Percentiles rank a stretch among this genome's conserved stretches.
These are phyloP conservation scores for Coelopa frigida DNA, from an alignment of 1,140 invertebrate species.

Conservation along the genomic window DNA sequence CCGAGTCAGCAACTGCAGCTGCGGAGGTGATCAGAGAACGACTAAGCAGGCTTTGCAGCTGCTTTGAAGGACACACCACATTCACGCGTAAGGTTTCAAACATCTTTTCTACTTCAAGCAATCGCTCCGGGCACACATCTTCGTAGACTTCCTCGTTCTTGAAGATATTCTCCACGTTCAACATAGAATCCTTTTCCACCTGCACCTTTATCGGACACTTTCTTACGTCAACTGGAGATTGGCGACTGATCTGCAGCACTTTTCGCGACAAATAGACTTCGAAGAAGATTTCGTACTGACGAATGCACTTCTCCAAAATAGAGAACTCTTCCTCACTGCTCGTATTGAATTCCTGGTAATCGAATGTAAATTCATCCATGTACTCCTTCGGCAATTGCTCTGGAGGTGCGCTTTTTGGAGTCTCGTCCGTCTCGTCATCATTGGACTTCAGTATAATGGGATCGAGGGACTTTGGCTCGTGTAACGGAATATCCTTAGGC, in stretches of 20 bases:
- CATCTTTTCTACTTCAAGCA: slow-evolving; percentile 33
- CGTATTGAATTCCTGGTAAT: slow-evolving; percentile 12
- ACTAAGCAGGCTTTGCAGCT: slow-evolving; percentile 32
- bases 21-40: slow-evolving; percentile 15
- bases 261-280: slow-evolving; percentile 37
- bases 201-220: slow-evolving; percentile 32
- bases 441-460: not conserved
- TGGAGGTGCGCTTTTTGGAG: slow-evolving; percentile 31
- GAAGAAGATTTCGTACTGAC: slow-evolving; percentile 59
- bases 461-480: slow-evolving; percentile 2
- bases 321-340: slow-evolving; percentile 39
- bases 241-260: slow-evolving; percentile 23
- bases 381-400: slow-evolving; percentile 17
- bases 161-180: slow-evolving; percentile 27
- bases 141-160: slow-evolving; percentile 33
- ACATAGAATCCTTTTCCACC: slow-evolving; percentile 22
- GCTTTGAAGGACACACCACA: slow-evolving; percentile 30
- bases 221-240: slow-evolving; percentile 9
- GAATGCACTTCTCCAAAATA: slow-evolving; percentile 56
- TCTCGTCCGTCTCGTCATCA: slow-evolving; percentile 16
- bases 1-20: not conserved
- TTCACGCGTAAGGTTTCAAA: slow-evolving; percentile 36
- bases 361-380: slow-evolving; percentile 20
- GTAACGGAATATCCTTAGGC: slow-evolving; percentile 28
- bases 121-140: slow-evolving; percentile 21